Conservation (phyloP, 1,140 invertebrate species). For the Paracyclopina nana region DNA sequence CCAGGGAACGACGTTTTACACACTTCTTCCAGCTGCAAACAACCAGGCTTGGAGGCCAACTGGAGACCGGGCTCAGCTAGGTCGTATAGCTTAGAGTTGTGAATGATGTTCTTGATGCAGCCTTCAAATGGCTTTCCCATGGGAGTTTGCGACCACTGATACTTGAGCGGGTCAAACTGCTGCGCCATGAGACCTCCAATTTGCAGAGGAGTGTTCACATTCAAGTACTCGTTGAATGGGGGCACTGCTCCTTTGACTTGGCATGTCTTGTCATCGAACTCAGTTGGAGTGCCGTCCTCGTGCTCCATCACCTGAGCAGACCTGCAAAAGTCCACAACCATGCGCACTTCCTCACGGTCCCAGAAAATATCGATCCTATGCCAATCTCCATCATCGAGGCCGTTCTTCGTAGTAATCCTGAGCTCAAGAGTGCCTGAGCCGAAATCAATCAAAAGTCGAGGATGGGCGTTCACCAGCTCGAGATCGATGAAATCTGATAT, state of each 20-base stretch:
- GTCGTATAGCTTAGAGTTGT: constrained; percentile 87
- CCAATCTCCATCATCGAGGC: constrained; percentile 82
- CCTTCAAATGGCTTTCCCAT: constrained; percentile 74
- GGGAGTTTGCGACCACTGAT: constrained; percentile 66
- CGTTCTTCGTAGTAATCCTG: constrained; percentile 54
- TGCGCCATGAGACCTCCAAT: constrained; percentile 72
- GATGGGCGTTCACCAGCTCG: constrained; percentile 72
- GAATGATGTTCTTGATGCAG: constrained; percentile 81
- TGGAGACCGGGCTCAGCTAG: constrained; percentile 65
- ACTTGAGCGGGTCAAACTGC: constrained; percentile 59
- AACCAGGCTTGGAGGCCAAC: constrained; percentile 55
- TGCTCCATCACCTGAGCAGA: constrained; percentile 61
- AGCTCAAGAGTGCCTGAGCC: constrained; percentile 80
- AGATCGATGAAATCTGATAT: constrained; percentile 80
- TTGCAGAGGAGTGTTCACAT: constrained; percentile 84
- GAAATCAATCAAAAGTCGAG: constrained; percentile 74
- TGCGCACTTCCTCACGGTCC: constrained; percentile 68
- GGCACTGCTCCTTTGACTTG: constrained; percentile 68
- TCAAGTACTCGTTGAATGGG: constrained; percentile 87
- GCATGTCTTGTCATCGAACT: constrained; percentile 67
- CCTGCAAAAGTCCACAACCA: constrained; percentile 79
- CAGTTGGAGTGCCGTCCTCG: constrained; percentile 57
- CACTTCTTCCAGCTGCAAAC: constrained; percentile 68
- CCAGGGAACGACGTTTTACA: constrained; percentile 52
- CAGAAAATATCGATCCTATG: constrained; percentile 86